phyloP scores from a whole-genome alignment of 1,140 invertebrate species.

The Heliconius melpomene region DNA sequence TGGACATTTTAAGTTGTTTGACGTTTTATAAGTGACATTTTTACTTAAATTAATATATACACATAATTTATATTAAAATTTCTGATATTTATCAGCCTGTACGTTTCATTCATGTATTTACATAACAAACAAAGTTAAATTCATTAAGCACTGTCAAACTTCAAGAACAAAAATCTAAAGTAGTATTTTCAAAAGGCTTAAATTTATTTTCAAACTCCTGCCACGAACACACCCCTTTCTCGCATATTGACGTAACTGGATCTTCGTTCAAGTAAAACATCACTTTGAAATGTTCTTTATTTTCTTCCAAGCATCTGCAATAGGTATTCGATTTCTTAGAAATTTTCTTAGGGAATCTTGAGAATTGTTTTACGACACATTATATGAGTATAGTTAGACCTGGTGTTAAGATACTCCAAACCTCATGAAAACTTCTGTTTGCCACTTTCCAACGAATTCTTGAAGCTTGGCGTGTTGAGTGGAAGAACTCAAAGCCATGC shows the following conservation, averaged over 20 bases:
- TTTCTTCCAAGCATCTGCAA: conserved; percentile 52
- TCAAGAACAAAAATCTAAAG: conserved; percentile 50
- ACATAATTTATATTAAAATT: neutral
- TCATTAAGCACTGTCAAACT: neutral
- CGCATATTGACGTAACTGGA: conserved; percentile 55
- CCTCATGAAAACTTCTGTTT: too few relatives aligned
- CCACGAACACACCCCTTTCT: conserved; percentile 63
- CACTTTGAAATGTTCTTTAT: conserved; percentile 54
- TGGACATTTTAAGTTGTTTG: neutral
- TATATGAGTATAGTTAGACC: neutral
- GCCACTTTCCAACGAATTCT: too few relatives aligned
- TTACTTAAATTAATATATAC: neutral
- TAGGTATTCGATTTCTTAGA: conserved; percentile 7
- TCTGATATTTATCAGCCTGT: neutral
- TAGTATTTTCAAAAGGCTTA: conserved; percentile 47
- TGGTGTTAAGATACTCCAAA: too few relatives aligned
- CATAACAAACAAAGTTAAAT: neutral
- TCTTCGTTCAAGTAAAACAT: conserved; percentile 67
- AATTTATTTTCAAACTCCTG: conserved; percentile 62
- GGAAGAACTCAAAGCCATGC: too few relatives aligned
- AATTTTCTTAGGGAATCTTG: neutral
- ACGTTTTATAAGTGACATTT: neutral
- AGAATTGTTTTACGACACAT: neutral
- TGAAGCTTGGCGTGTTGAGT: too few relatives aligned
- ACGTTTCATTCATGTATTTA: neutral